phyloP scores from a whole-genome alignment of 2,113 vertebrate genomes.

The Anhinga rufa region DNA sequence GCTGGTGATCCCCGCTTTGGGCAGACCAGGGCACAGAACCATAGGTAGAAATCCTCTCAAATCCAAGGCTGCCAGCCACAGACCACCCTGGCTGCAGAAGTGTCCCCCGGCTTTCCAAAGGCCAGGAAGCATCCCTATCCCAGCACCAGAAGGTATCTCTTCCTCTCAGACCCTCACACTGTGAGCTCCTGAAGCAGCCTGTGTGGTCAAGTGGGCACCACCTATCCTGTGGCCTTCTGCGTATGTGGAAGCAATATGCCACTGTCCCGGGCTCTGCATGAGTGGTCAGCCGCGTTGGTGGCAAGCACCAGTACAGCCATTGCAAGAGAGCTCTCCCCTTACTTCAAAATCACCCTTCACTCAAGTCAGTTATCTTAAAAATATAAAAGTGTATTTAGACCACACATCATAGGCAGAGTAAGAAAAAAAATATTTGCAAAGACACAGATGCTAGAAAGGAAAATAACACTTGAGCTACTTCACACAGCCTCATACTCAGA shows the following conservation, averaged over 20 bases:
- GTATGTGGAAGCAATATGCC: neutral
- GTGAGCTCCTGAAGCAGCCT: neutral
- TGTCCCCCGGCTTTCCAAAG: too few species aligned
- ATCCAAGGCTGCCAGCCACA: neutral
- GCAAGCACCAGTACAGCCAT: neutral
- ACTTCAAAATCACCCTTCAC: neutral
- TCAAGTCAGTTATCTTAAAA: neutral
- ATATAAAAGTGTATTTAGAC: neutral
- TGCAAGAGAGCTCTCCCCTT: neutral
- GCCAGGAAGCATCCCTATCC: neutral
- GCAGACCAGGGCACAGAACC: neutral
- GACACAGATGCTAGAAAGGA: neutral
- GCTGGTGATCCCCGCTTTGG: neutral
- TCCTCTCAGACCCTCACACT: neutral
- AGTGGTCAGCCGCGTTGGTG: fast-evolving
- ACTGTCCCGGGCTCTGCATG: neutral
- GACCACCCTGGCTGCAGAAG: neutral
- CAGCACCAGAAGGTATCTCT: neutral
- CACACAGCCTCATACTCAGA: neutral
- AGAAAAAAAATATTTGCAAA: neutral
- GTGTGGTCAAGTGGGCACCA: too few species aligned
- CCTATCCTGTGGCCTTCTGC: neutral
- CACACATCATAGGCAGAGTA: neutral
- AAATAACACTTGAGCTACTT: neutral
- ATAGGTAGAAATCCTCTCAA: neutral